Evolutionary conservation across 2,888 invertebrate genomes (phyloP), one percentile per base, ranked within the genome.

Genomic region (Lithophane socia): DNA sequence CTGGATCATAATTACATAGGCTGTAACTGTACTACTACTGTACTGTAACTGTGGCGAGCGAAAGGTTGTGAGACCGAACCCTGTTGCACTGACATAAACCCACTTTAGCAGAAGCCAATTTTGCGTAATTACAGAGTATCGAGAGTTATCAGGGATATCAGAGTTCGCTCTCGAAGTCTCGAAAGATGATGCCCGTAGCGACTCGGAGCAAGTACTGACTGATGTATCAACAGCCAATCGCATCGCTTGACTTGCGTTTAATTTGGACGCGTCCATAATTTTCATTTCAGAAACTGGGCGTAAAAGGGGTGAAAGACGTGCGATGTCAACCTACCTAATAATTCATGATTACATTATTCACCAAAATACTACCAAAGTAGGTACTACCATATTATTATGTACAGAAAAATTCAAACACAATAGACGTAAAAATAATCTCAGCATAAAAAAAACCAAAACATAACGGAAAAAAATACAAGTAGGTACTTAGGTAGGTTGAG

Each of bases 341-440:
- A 2, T 52, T 3, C 8, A 8, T 44, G 49, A 9, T 9, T n/a
- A 44, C 9, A 44, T 16, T 42, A 60, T 9, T 44, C 21, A 54
- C n/a, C 29, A 54, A 61, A 52, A 44, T n/a, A 76, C 58, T 73
- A 9, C 4, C 47, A 29, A 29, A 29, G 29, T 29, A 29, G 29
- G 29, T 29, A 29, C 29, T 29, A n/a, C 2, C 12, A 1, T 21
- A 24, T 29, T 29, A 29, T 29, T 29, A 29, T 29, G 1, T 5
- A 47, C 5, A 52, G 4, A 10, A 10, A 75, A 61, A 75, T 13
- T 21, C 12, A 54, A 74, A 54, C 44, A 24, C n/a, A 76, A 47
- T 37, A 10, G 29, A 18, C 52, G 2, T 13, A 75, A 24, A n/a
- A 63, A 49, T 12, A 52, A 54, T 5, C 16, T 49, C 16, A 49